Percentiles rank a stretch among this genome's conserved stretches.
These are phyloP conservation scores for Galeruca laticollis DNA, from an alignment of 2,888 invertebrate genomes.

Conservation along the genomic window DNA sequence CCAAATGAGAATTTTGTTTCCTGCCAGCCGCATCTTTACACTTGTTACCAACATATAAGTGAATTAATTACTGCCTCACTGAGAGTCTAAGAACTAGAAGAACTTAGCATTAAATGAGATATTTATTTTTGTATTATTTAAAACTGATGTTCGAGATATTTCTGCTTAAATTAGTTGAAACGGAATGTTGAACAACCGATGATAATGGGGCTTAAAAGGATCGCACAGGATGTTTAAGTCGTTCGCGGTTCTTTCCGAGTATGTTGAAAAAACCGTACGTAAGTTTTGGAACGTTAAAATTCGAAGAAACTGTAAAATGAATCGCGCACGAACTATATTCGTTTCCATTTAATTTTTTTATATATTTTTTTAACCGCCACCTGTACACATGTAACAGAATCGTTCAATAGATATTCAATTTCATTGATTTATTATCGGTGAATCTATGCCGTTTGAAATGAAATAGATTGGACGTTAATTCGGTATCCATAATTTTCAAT, in stretches of 20 bases:
- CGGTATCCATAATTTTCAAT: too few species aligned
- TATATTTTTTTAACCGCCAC: too few species aligned
- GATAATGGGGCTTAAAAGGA: conserved; percentile 3
- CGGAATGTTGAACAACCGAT: conserved; percentile 5
- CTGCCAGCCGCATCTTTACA: conserved; percentile 48
- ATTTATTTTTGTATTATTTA: conserved; percentile 17
- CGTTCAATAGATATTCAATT: too few species aligned
- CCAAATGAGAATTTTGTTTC: conserved; percentile 57
- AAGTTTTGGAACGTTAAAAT: conserved; percentile 2
- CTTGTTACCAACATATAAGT: conserved; percentile 31
- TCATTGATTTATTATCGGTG: too few species aligned
- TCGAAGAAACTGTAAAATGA: neutral
- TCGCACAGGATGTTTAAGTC: conserved; percentile 5
- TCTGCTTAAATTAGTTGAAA: neutral
- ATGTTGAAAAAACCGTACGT: neutral
- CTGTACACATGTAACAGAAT: too few species aligned
- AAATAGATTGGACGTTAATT: too few species aligned
- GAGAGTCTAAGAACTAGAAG: conserved; percentile 7
- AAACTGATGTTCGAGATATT: conserved; percentile 7
- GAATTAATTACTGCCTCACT: conserved; percentile 30
- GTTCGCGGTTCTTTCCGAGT: neutral
- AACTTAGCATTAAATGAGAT: conserved; percentile 20
- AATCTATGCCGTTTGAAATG: too few species aligned
- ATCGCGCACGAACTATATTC: too few species aligned
- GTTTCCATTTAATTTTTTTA: too few species aligned